These are phyloP conservation scores for Prionailurus bengalensis DNA, from an alignment of 2,113 vertebrate genomes.

Conservation along the genomic window DNA sequence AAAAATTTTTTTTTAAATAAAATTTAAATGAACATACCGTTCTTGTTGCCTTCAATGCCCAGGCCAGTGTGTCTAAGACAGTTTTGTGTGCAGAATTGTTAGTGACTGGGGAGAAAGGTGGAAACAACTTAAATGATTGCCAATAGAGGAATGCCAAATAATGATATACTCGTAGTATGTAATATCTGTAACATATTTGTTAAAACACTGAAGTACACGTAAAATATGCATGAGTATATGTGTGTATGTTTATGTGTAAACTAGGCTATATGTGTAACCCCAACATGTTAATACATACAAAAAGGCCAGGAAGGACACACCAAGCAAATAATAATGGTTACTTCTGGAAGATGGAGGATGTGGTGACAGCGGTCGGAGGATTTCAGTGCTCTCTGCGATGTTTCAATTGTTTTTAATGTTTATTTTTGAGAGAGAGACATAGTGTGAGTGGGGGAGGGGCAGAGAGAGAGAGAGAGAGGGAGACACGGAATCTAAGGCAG, in stretches of 20 bases:
- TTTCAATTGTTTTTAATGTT: neutral
- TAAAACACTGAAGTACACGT: constrained; percentile 7
- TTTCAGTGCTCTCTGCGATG: constrained; percentile 2
- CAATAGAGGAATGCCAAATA: neutral
- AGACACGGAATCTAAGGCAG: neutral
- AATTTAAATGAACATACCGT: neutral
- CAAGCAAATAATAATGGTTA: neutral
- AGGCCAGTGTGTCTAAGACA: neutral
- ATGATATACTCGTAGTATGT: neutral
- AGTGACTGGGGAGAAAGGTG: neutral
- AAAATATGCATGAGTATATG: neutral
- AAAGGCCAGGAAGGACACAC: neutral
- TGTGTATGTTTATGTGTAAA: neutral
- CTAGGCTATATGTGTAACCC: neutral
- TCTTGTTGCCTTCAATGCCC: neutral
- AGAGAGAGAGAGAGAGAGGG: neutral
- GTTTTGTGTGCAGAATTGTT: constrained; percentile 2
- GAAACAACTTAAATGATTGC: constrained; percentile 16
- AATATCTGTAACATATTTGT: neutral
- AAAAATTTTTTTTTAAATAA: neutral
- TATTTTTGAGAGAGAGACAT: neutral
- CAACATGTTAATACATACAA: neutral
- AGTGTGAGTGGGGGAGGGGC: neutral
- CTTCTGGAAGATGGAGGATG: neutral
- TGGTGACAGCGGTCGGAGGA: neutral